Evolutionary conservation across 2,797 vertebrate genomes (phyloP).

Genomic region (Sphenopsis melanotis): DNA sequence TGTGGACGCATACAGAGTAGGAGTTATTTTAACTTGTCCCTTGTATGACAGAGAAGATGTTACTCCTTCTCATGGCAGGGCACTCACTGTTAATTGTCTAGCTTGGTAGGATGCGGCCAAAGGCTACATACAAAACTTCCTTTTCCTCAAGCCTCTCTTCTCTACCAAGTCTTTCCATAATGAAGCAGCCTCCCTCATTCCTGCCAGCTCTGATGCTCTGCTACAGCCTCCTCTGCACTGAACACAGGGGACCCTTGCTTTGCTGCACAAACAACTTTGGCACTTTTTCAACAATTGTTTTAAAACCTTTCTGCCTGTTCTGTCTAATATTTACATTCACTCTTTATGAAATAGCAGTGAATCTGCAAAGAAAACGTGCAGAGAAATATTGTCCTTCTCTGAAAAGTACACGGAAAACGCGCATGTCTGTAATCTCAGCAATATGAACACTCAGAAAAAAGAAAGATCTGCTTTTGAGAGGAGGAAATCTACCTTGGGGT

Average conservation of each 20-base stretch:
- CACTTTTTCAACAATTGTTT: background rate
- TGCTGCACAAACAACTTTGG: background rate
- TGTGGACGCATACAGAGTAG: background rate
- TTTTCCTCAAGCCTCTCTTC: background rate
- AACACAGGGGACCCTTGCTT: background rate
- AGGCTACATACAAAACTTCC: background rate
- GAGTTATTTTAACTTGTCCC: conserved; percentile 31
- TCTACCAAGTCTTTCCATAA: background rate
- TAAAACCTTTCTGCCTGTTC: background rate
- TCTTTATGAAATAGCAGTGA: background rate
- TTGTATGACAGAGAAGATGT: background rate
- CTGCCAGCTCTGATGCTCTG: background rate
- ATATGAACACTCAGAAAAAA: background rate
- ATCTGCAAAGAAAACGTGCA: background rate
- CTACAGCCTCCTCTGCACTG: background rate
- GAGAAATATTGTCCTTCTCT: background rate
- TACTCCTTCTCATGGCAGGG: background rate
- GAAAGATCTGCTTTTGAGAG: background rate
- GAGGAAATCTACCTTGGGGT: background rate
- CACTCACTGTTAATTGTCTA: conserved; percentile 1
- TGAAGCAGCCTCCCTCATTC: background rate
- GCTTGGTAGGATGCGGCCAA: conserved; percentile 16
- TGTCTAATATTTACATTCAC: background rate
- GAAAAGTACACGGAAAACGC: background rate
- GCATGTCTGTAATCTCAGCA: background rate